A percentile compares a stretch with the other conserved stretches of the same genome.
phyloP scores from a whole-genome alignment of 2,888 invertebrate species.

The Yponomeuta sedellus region DNA sequence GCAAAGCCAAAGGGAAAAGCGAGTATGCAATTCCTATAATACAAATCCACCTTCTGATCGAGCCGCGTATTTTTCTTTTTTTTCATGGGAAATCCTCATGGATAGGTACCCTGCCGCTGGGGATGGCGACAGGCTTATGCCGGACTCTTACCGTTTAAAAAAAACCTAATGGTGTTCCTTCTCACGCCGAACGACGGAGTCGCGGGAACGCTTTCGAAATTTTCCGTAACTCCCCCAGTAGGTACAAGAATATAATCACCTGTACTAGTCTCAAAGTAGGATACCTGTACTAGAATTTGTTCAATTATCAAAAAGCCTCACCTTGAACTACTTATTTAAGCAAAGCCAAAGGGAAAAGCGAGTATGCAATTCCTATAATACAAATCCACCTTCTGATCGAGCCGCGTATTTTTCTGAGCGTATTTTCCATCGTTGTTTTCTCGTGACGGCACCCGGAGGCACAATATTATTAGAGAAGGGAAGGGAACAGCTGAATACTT shows the following conservation, averaged over 20 bases:
- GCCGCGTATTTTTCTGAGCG: slow-evolving; percentile 39
- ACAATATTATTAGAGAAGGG: slow-evolving; percentile 61
- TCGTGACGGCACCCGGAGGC: slow-evolving; percentile 51
- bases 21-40: slow-evolving; percentile 34
- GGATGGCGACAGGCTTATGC: too few relatives aligned
- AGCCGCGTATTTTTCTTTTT: slow-evolving; percentile 32
- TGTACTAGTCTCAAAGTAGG: too few relatives aligned
- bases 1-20: background rate
- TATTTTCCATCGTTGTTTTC: slow-evolving; percentile 50
- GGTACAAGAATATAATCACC: too few relatives aligned
- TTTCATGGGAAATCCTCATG: too few relatives aligned
- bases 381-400: slow-evolving; percentile 50
- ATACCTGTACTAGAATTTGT: too few relatives aligned
- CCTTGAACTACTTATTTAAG: background rate
- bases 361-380: slow-evolving; percentile 38
- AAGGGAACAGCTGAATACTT: slow-evolving; percentile 36
- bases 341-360: background rate
- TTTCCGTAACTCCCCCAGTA: too few relatives aligned
- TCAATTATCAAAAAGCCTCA: too few relatives aligned
- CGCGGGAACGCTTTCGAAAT: too few relatives aligned
- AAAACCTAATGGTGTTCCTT: too few relatives aligned
- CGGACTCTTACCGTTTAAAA: too few relatives aligned
- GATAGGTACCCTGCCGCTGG: too few relatives aligned
- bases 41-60: slow-evolving; percentile 52
- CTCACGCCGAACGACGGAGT: too few relatives aligned